A percentile compares a stretch with the other conserved stretches of the same genome.
phyloP scores from a whole-genome alignment of 2,888 invertebrate species.

The Eupithecia insigniata region DNA sequence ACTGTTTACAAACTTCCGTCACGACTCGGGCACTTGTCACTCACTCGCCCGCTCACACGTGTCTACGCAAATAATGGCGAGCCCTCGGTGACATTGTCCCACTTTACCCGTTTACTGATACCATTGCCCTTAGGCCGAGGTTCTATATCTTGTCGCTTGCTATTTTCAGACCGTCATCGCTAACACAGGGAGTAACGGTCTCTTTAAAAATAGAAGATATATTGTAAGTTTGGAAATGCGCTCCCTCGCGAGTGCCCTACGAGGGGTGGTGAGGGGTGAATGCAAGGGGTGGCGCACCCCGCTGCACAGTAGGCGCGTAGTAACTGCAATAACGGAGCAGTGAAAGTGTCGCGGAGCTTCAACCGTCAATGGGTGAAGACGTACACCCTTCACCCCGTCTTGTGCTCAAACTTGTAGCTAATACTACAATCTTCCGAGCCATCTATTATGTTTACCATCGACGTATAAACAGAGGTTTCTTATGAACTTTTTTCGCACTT shows the following conservation, averaged over 20 bases:
- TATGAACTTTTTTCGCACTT: conserved; percentile 27
- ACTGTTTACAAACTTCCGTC: conserved; percentile 82
- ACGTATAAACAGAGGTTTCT: conserved; percentile 38
- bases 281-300: conserved; percentile 77
- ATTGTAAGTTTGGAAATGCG: conserved; percentile 72
- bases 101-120: conserved; percentile 75
- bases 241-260: conserved; percentile 74
- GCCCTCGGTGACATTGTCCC: conserved; percentile 82
- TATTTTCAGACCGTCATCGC: conserved; percentile 49
- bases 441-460: conserved; percentile 48
- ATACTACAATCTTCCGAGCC: conserved; percentile 71
- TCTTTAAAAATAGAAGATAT: conserved; percentile 49
- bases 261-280: conserved; percentile 73
- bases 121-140: conserved; percentile 67
- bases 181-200: conserved; percentile 38
- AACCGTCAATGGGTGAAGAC: conserved; percentile 84
- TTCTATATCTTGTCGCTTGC: conserved; percentile 50
- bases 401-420: conserved; percentile 77
- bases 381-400: conserved; percentile 81
- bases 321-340: conserved; percentile 83
- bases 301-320: conserved; percentile 81
- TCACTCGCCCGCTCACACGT: conserved; percentile 74
- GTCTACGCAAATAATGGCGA: conserved; percentile 81
- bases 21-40: conserved; percentile 76
- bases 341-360: conserved; percentile 84